phyloP scores from a whole-genome alignment of 2,797 vertebrate species.

The Alauda arvensis region DNA sequence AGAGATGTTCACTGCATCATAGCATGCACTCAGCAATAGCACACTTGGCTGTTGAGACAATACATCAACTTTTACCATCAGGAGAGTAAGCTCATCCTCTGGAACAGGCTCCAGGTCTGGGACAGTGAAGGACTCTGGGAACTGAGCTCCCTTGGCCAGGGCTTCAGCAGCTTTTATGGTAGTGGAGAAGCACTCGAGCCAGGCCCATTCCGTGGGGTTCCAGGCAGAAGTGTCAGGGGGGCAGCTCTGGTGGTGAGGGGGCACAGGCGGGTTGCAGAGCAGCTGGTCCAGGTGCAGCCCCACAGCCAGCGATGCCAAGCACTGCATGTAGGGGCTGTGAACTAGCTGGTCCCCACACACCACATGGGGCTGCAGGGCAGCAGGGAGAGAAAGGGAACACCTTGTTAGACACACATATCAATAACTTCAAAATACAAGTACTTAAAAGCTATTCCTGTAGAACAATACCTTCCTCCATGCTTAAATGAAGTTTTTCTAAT shows the following conservation, averaged over 20 bases:
- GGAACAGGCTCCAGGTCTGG: slow-evolving; percentile 92
- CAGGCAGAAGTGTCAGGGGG: slow-evolving; percentile 80
- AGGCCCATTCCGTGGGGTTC: slow-evolving; percentile 92
- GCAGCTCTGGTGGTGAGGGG: slow-evolving; percentile 82
- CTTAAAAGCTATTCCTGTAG: not conserved
- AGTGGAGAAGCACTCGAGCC: slow-evolving; percentile 94
- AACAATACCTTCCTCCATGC: not conserved
- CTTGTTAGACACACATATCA: not conserved
- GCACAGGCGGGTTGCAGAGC: slow-evolving; percentile 83
- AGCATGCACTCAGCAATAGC: not conserved
- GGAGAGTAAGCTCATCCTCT: slow-evolving; percentile 85
- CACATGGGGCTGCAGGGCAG: slow-evolving; percentile 83
- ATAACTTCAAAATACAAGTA: not conserved
- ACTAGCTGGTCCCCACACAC: slow-evolving; percentile 96
- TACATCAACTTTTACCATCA: slow-evolving; percentile 80
- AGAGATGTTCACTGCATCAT: not conserved
- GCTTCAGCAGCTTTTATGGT: slow-evolving; percentile 95
- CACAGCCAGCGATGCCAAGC: slow-evolving; percentile 91
- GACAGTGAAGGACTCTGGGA: slow-evolving; percentile 90
- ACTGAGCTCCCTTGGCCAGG: slow-evolving; percentile 85
- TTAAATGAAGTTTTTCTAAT: not conserved
- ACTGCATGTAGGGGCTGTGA: slow-evolving; percentile 97
- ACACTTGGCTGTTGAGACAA: not conserved
- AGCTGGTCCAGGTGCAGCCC: slow-evolving; percentile 91
- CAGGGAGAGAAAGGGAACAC: not conserved